phyloP scores from a whole-genome alignment of 2,888 invertebrate genomes.

The Flexamia atlantica region DNA sequence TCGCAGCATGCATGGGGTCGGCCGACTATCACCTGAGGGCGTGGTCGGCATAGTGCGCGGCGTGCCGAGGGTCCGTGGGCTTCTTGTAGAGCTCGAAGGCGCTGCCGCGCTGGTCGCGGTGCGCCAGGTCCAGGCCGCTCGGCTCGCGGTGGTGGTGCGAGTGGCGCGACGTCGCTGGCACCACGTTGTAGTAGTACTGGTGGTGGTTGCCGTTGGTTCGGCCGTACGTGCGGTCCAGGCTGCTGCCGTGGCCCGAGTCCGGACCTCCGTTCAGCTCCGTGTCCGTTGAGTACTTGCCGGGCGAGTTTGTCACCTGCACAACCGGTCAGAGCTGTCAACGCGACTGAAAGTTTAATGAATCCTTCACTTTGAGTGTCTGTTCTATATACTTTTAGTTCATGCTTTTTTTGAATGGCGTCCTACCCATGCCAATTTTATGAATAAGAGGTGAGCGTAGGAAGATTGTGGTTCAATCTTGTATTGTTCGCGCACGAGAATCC shows the following conservation, averaged over 20 bases:
- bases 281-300: constrained; percentile 70
- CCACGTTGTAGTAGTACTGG: constrained; percentile 78
- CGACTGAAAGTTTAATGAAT: no score
- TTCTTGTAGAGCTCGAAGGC: constrained; percentile 97
- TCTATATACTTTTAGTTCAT: no score
- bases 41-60: constrained; percentile 72
- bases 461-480: no score
- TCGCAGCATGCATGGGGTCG: no score
- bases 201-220: constrained; percentile 68
- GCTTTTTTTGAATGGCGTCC: no score
- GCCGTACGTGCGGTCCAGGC: constrained; percentile 74
- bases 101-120: constrained; percentile 94
- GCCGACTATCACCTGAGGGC: constrained; percentile 70
- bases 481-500: no score
- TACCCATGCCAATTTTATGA: no score
- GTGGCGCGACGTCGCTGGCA: constrained; percentile 70
- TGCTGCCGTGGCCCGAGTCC: constrained; percentile 76
- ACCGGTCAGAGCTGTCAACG: no score
- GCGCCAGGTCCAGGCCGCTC: constrained; percentile 83
- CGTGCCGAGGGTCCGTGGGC: constrained; percentile 78
- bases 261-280: constrained; percentile 72
- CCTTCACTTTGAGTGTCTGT: no score
- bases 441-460: no score
- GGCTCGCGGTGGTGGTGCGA: constrained; percentile 73
- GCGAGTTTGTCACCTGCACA: constrained; percentile 69